phyloP scores from a whole-genome alignment of 2,797 vertebrate genomes.

The Onychomys arenicola region DNA sequence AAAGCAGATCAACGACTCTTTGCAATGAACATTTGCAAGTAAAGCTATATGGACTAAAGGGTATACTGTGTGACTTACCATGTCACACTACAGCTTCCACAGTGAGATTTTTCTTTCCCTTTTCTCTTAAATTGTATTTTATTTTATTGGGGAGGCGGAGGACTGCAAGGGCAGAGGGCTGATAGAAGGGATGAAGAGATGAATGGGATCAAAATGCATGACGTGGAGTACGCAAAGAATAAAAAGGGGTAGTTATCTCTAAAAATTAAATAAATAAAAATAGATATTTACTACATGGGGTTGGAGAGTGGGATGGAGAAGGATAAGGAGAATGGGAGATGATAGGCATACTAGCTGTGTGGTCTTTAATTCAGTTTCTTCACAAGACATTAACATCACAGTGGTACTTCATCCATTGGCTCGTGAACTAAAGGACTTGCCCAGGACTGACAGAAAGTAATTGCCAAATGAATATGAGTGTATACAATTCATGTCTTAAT shows the following conservation, averaged over 20 bases:
- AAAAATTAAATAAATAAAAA: background rate
- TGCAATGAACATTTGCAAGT: background rate
- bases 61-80: background rate
- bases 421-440: background rate
- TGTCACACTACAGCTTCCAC: background rate
- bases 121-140: background rate
- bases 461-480: background rate
- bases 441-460: background rate
- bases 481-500: background rate
- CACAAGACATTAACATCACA: background rate
- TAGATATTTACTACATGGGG: background rate
- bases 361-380: background rate
- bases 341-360: background rate
- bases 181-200: background rate
- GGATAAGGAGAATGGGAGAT: background rate
- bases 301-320: background rate
- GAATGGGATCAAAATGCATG: background rate
- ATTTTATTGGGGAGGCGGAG: background rate
- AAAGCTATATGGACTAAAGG: background rate
- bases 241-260: background rate
- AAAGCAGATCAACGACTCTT: background rate
- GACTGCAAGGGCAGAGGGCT: background rate
- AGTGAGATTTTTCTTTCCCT: background rate
- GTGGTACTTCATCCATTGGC: background rate
- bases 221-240: background rate